Conservation (phyloP, 92 coral and sea anemone genomes). For the Bergia sp. region DNA sequence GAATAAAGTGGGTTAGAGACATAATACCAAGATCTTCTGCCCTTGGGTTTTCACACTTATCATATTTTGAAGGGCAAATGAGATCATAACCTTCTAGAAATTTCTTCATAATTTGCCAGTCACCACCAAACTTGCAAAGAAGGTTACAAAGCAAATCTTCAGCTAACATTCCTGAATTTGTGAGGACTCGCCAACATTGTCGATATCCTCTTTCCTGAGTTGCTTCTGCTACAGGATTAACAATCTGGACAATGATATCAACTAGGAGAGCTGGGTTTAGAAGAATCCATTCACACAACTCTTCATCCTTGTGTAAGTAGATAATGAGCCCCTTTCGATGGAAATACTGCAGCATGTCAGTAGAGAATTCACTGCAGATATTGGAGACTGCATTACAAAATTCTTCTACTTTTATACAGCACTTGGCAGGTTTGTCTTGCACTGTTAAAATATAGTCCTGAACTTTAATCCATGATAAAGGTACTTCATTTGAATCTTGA, state of each 20-base stretch:
- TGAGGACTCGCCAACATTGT: constrained; percentile 50
- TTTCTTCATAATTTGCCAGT: constrained; percentile 31
- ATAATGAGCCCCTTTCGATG: constrained; percentile 61
- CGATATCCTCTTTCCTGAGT: constrained; percentile 48
- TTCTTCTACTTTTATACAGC: constrained; percentile 53
- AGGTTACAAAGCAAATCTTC: constrained; percentile 47
- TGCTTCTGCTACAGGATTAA: constrained; percentile 26
- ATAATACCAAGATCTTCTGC: not conserved
- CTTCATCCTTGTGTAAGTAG: constrained; percentile 51
- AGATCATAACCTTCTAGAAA: constrained; percentile 65
- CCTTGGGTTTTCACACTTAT: not conserved
- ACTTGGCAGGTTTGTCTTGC: not conserved
- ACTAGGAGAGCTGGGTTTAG: constrained; percentile 56
- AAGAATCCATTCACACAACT: constrained; percentile 56
- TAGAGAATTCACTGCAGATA: constrained; percentile 33
- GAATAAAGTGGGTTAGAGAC: constrained; percentile 60
- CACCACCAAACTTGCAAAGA: constrained; percentile 26
- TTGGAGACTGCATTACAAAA: not conserved
- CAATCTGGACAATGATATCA: constrained; percentile 41
- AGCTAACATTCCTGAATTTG: constrained; percentile 47
- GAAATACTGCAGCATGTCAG: constrained; percentile 55
- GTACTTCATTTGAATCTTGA: constrained; percentile 19
- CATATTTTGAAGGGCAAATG: constrained; percentile 51
- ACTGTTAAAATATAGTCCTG: constrained; percentile 53
- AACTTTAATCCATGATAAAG: constrained; percentile 63